Base-by-base conservation (phyloP, 1,140 invertebrate species). In the Drosophila rufa region DNA sequence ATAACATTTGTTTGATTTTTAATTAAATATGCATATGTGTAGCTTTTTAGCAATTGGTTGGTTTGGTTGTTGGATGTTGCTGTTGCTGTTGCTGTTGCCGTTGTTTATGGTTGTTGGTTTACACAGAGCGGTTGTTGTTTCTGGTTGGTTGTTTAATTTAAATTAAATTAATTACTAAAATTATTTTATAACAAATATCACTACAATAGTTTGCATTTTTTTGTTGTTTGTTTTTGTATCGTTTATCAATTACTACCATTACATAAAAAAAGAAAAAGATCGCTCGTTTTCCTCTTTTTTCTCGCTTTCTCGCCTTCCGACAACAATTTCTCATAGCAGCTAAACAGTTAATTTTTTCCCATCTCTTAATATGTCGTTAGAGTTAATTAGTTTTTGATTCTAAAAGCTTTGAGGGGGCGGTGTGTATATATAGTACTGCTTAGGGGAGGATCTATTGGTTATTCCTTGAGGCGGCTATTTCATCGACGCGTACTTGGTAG, bases 171-270 rank as follows among this genome's bases (percentile, higher is more conserved):
- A 81, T 86, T 80, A 83, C 85, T 91, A 91, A 91, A 87, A 91
- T 91, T 92, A 92, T 91, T 92, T 83, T 92, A 92, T 91, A 92
- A 90, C 90, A 92, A 91, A 91, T 91, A 90, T 83, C 85, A 86
- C 85, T 91, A 91, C 90, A 85, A 91, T 91, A 91, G 85, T 90
- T 90, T 90, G 85, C 85, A 90, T 90, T 90, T 90, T 90, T 80
- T 89, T 89, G 81, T 89, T 81, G 68, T 80, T 76, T 70, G 62
- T 80, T 77, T 69, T 84, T 50, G 60, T 76, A 76, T 38, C 69
- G 59, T 83, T 83, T 83, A 80, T 89, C 73, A 79, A 73, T 79
- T 79, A 79, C 76, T 79, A 79, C 76, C 76, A 75, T 89, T 89
- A 81, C 81, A 56, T 90, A 81, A 82, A 83, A 75, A 85, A 73